Base-by-base conservation (phyloP, 2,888 invertebrate species). In the Cybosia mesomella region DNA sequence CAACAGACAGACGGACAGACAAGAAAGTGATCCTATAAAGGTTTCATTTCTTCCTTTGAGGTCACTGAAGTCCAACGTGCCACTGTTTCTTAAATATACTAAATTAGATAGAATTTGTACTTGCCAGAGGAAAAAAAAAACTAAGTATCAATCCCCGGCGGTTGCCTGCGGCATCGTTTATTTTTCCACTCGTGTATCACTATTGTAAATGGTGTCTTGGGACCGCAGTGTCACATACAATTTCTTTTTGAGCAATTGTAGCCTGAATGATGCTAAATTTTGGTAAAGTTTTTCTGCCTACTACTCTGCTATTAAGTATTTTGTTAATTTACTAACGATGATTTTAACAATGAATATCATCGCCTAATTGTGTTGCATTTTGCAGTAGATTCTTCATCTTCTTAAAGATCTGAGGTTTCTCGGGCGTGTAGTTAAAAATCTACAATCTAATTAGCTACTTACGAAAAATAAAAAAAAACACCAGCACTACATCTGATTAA, bases 121-220 rank as follows among this genome's bases (percentile, higher is more conserved):
- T 28, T 36, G 7, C 22, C 9, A 36, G 13, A 13, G 24, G 63
- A 73, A 64, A 71, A 66, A 75, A 76, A 80, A 81, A 77, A 78
- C 71, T 68, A 75, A 66, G 32, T 71, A 72, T 74, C 73, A 80
- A 79, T 82, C 80, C 81, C 82, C 24, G 34, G 67, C 39, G 79
- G 66, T 36, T 21, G 74, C 79, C 71, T 63, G 18, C 66, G 72
- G 80, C 81, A 68, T 75, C 67, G 71, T 75, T 71, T 72, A 79
- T 81, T 81, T 81, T 75, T 67, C 63, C 13, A 18, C 28, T 34
- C 55, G 64, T 68, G 63, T 76, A 71, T 72, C 66, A 66, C 71
- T 67, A 73, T 76, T 70, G 71, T 72, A 77, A 83, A 81, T 66
- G 70, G 34, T 73, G 68, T 72, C 83, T 54, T 24, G 80, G 73